These are phyloP conservation scores for Bombylius major DNA, from an alignment of 2,888 invertebrate species.

Conservation along the genomic window DNA sequence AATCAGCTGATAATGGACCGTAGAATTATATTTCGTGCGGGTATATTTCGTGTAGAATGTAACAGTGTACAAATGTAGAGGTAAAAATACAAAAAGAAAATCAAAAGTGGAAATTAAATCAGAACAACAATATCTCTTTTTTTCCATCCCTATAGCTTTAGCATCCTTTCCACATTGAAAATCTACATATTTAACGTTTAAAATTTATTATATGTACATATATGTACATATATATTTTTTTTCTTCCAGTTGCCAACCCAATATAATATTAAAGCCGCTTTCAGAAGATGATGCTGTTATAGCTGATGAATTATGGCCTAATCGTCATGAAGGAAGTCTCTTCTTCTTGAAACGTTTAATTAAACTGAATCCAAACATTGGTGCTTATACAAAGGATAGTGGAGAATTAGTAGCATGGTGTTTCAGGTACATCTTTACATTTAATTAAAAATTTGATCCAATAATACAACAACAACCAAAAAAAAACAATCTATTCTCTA, in stretches of 20 bases:
- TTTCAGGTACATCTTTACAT: constrained; percentile 21
- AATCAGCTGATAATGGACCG: too few relatives aligned
- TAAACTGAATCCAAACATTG: constrained; percentile 24
- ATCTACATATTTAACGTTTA: too few relatives aligned
- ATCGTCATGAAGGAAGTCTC: constrained; percentile 25
- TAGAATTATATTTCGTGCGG: too few relatives aligned
- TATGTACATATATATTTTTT: too few relatives aligned
- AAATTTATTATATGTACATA: too few relatives aligned
- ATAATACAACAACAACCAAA: too few relatives aligned
- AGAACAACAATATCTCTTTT: background rate
- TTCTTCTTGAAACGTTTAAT: constrained; percentile 27
- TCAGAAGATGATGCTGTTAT: constrained; percentile 21
- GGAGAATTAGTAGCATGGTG: constrained; percentile 33
- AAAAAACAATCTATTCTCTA: background rate
- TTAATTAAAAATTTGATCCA: too few relatives aligned
- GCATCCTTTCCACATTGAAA: background rate
- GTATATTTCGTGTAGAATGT: too few relatives aligned
- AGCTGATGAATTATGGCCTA: constrained; percentile 27
- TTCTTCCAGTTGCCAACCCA: constrained; percentile 21
- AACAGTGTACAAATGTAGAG: too few relatives aligned
- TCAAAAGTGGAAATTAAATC: too few relatives aligned
- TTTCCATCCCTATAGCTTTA: background rate
- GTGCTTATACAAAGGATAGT: constrained; percentile 20
- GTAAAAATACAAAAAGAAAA: too few relatives aligned
- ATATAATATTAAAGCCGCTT: constrained; percentile 14